These are phyloP conservation scores for Athetis lepigone DNA, from an alignment of 2,888 invertebrate genomes.

Conservation along the genomic window DNA sequence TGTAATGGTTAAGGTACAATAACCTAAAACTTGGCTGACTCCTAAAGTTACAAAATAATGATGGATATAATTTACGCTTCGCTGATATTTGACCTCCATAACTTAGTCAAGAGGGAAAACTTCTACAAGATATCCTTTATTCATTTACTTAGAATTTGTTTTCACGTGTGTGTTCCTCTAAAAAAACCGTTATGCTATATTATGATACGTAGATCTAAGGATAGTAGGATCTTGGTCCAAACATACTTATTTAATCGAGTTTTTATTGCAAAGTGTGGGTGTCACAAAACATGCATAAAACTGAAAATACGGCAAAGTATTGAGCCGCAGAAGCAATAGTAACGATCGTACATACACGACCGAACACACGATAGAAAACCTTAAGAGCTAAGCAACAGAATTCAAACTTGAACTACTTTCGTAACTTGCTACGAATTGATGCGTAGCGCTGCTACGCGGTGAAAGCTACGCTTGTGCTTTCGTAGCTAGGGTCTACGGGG, in stretches of 20 bases:
- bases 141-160: background rate
- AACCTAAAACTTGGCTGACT: background rate
- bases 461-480: background rate
- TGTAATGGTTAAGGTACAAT: too few species aligned
- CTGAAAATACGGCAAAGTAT: too few species aligned
- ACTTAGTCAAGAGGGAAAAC: background rate
- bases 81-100: background rate
- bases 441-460: constrained; percentile 10
- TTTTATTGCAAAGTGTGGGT: too few species aligned
- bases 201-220: too few species aligned
- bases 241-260: too few species aligned
- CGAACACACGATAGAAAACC: too few species aligned
- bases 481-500: constrained; percentile 21
- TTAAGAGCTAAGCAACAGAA: background rate
- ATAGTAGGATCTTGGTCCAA: too few species aligned
- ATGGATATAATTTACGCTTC: background rate
- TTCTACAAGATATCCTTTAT: constrained; percentile 6
- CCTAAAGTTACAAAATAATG: constrained; percentile 4
- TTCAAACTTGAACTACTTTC: background rate
- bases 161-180: too few species aligned
- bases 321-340: background rate
- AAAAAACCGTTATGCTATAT: too few species aligned
- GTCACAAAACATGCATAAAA: too few species aligned
- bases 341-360: background rate
- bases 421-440: background rate